Percentiles rank a stretch among this genome's conserved stretches.
These are phyloP conservation scores for Peromyscus melanophrys DNA, from an alignment of 2,797 vertebrate species.

Conservation along the genomic window DNA sequence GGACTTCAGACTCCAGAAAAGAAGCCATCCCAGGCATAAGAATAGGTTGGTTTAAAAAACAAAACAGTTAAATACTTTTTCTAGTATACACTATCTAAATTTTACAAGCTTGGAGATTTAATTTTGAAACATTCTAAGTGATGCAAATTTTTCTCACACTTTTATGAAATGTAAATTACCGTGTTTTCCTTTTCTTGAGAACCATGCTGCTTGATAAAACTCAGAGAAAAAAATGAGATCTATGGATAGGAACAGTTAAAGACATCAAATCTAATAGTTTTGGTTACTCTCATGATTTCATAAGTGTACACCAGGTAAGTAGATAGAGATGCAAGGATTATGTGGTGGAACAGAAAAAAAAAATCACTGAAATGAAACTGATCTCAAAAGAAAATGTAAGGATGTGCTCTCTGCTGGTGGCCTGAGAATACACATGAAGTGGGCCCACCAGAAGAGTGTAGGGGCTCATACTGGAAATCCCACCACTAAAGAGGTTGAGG, in stretches of 20 bases:
- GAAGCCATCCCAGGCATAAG: not conserved
- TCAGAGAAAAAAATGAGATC: not conserved
- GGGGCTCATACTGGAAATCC: fast-evolving
- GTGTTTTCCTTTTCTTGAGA: not conserved
- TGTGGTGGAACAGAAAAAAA: not conserved
- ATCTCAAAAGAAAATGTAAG: not conserved
- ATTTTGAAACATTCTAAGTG: not conserved
- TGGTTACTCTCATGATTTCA: not conserved
- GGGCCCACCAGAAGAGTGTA: fast-evolving
- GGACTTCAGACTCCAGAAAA: not conserved
- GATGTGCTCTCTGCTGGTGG: not conserved
- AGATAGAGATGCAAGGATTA: not conserved
- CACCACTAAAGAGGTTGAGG: not conserved
- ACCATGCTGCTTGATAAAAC: not conserved
- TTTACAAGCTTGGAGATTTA: not conserved
- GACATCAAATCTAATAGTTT: not conserved
- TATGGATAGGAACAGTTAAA: not conserved
- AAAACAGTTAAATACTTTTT: not conserved
- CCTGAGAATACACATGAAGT: not conserved
- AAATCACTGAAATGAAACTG: not conserved
- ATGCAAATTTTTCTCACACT: not conserved
- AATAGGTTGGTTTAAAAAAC: not conserved
- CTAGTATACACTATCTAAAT: not conserved
- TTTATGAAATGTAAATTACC: not conserved
- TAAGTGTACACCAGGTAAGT: not conserved